A percentile compares a stretch with the other conserved stretches of the same genome.
phyloP scores from a whole-genome alignment of 2,113 vertebrate species.

The Dryoscopus gambensis region DNA sequence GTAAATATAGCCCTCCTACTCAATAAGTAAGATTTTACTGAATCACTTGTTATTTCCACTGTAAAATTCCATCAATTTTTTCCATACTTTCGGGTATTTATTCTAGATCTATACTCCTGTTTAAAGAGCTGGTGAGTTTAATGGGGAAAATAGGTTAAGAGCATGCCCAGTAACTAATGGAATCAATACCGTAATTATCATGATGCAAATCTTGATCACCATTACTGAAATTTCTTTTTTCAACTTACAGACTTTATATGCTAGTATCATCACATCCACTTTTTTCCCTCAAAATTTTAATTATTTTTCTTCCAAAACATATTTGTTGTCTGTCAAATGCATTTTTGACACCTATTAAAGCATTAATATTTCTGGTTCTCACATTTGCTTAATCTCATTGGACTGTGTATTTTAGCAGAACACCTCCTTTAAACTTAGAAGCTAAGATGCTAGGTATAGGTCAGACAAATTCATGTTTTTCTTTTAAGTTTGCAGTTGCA shows the following conservation, averaged over 20 bases:
- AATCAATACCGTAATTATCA: neutral
- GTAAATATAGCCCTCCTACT: neutral
- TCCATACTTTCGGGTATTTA: neutral
- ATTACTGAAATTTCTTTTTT: neutral
- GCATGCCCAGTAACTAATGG: neutral
- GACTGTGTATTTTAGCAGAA: neutral
- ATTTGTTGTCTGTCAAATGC: neutral
- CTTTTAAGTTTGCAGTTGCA: neutral
- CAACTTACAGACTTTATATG: neutral
- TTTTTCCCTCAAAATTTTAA: neutral
- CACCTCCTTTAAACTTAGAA: neutral
- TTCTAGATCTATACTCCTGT: neutral
- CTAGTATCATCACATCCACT: neutral
- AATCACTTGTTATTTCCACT: neutral
- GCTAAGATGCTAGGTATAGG: neutral
- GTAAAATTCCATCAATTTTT: neutral
- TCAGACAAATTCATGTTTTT: neutral
- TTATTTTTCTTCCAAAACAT: neutral
- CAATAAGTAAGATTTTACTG: neutral
- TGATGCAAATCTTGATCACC: neutral
- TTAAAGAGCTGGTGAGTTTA: neutral
- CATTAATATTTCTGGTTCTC: neutral
- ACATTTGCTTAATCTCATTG: neutral
- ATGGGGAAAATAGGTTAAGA: neutral
- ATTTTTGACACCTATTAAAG: neutral